A percentile compares a stretch with the other conserved stretches of the same genome.
Conservation (phyloP, 1,140 invertebrate species). For the Hycleus cichorii region DNA sequence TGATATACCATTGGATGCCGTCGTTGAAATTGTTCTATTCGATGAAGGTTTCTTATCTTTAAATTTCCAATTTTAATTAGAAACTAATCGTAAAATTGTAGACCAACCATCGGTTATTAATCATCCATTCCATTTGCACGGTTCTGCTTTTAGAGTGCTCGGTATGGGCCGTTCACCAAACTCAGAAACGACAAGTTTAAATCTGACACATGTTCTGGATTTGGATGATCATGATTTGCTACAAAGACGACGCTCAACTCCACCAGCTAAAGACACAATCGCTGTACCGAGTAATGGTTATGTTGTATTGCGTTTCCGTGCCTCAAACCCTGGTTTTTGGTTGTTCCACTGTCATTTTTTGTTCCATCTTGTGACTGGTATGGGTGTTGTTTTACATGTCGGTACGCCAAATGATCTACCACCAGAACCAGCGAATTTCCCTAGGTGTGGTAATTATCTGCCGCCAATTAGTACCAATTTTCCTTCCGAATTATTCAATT, state of each 20-base stretch:
- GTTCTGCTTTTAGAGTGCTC: conserved; percentile 79
- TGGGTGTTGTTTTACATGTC: conserved; percentile 75
- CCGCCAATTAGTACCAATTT: conserved; percentile 52
- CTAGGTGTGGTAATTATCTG: conserved; percentile 72
- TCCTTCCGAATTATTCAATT: conserved; percentile 1
- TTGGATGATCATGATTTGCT: conserved; percentile 76
- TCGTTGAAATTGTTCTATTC: conserved; percentile 73
- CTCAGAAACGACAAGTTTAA: conserved; percentile 70
- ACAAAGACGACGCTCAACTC: conserved; percentile 72
- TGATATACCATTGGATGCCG: conserved; percentile 67
- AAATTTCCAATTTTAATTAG: background rate
- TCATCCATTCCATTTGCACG: conserved; percentile 89
- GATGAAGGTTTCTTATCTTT: conserved; percentile 61
- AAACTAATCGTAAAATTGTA: conserved; percentile 37
- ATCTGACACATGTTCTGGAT: conserved; percentile 77
- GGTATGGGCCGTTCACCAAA: conserved; percentile 82
- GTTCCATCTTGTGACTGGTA: conserved; percentile 81
- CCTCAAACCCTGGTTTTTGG: conserved; percentile 84
- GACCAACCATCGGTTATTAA: conserved; percentile 81
- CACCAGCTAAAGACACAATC: conserved; percentile 85
- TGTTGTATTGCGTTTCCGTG: conserved; percentile 80
- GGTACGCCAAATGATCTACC: conserved; percentile 73
- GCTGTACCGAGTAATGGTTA: conserved; percentile 92
- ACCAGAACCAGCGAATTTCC: conserved; percentile 72
- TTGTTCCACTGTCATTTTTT: conserved; percentile 82